phyloP scores from a whole-genome alignment of 2,113 vertebrate species.

The Chloroceryle aenea region DNA sequence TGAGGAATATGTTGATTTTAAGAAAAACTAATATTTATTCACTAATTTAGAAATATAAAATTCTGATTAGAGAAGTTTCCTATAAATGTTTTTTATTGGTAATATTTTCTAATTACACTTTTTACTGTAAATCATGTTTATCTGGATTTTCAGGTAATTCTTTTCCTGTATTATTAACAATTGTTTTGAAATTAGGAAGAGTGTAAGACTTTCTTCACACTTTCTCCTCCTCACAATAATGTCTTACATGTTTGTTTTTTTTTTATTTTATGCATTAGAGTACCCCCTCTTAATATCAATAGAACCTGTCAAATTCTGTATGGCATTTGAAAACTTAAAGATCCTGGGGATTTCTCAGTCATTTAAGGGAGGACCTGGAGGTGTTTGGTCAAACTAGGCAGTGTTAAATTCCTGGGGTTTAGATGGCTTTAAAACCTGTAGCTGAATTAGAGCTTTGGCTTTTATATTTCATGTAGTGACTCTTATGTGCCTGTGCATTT shows the following conservation, averaged over 20 bases:
- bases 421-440: not conserved
- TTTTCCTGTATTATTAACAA: not conserved
- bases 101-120: not conserved
- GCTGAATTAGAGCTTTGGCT: not conserved
- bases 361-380: not conserved
- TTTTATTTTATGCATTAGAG: not conserved
- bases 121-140: not conserved
- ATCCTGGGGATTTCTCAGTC: not conserved
- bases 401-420: not conserved
- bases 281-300: not conserved
- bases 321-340: not conserved
- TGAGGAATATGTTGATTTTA: not conserved
- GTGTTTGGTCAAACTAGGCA: not conserved
- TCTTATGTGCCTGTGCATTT: not conserved
- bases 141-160: not conserved
- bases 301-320: not conserved
- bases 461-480: not conserved
- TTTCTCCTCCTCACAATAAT: not conserved
- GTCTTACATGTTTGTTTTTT: rapidly evolving
- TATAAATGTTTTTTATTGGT: not conserved
- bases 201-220: not conserved
- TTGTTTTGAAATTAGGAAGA: not conserved
- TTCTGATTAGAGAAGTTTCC: not conserved
- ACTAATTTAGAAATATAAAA: not conserved
- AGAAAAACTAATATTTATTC: not conserved